Evolutionary conservation across 30 jellyfish, hydroid and myxozoan genomes (phyloP).

Genomic region (Rhopilema esculentum): DNA sequence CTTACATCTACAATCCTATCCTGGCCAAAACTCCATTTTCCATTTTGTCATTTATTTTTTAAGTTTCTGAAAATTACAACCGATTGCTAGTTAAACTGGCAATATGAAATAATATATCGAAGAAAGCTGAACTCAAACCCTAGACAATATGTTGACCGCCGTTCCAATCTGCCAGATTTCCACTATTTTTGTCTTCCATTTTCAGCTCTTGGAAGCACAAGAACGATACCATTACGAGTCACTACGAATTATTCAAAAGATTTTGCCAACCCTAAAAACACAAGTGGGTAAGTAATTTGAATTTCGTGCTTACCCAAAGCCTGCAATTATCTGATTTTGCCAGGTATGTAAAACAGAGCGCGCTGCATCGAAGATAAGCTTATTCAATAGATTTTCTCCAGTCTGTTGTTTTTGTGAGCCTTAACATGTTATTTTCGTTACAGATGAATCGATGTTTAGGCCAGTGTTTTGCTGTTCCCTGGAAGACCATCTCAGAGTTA

Average conservation of each 20-base stretch:
- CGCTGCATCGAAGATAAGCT: too few species aligned
- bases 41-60: too few species aligned
- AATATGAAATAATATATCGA: too few species aligned
- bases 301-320: background rate
- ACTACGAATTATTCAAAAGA: slow-evolving; percentile 61
- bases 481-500: slow-evolving; percentile 82
- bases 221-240: slow-evolving; percentile 88
- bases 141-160: background rate
- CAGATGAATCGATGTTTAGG: slow-evolving; percentile 89
- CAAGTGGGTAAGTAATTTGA: slow-evolving; percentile 80
- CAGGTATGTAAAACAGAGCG: too few species aligned
- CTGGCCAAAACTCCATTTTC: too few species aligned
- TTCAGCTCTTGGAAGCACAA: slow-evolving; percentile 92
- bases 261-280: slow-evolving; percentile 70
- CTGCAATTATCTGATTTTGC: too few species aligned
- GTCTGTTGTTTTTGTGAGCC: background rate
- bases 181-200: background rate
- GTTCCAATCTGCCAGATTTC: background rate
- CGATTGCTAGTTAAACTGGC: too few species aligned
- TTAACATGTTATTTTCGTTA: background rate
- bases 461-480: slow-evolving; percentile 96
- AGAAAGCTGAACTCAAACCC: background rate
- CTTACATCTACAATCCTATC: too few species aligned
- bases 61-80: too few species aligned
- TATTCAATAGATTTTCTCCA: too few species aligned